A percentile compares a stretch with the other conserved stretches of the same genome.
These are phyloP conservation scores for Oenanthe melanoleuca DNA, from an alignment of 2,113 vertebrate genomes.

Conservation along the genomic window DNA sequence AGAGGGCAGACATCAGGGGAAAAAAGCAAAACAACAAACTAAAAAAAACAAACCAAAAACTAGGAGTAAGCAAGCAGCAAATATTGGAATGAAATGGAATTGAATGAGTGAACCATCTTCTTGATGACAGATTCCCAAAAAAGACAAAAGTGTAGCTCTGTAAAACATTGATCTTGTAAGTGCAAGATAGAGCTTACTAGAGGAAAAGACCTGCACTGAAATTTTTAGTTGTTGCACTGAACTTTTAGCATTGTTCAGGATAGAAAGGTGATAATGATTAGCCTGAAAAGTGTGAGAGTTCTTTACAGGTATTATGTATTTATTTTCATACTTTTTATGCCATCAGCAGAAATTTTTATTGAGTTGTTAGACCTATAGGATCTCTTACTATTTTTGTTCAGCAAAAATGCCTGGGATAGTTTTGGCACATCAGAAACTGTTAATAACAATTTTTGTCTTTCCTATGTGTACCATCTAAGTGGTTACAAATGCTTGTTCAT, in stretches of 20 bases:
- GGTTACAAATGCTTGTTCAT: neutral
- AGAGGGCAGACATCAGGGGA: neutral
- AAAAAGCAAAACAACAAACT: neutral
- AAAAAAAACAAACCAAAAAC: neutral
- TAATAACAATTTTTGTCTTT: neutral
- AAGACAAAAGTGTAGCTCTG: neutral
- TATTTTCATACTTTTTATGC: neutral
- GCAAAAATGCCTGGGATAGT: neutral
- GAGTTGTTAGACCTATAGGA: neutral
- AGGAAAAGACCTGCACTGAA: neutral
- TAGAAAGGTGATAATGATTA: neutral
- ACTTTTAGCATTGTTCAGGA: neutral
- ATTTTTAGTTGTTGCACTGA: neutral
- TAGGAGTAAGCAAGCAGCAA: neutral
- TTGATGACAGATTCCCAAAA: neutral
- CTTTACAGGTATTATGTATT: neutral
- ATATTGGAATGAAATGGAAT: neutral
- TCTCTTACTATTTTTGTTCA: neutral
- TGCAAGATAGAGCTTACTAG: neutral
- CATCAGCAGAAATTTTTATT: neutral
- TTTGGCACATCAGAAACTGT: neutral
- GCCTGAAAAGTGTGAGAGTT: neutral
- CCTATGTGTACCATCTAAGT: neutral
- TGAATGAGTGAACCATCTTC: neutral
- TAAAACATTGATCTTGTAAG: neutral